Evolutionary conservation across 2,113 vertebrate genomes (phyloP).

Genomic region (Rhinopithecus roxellana): DNA sequence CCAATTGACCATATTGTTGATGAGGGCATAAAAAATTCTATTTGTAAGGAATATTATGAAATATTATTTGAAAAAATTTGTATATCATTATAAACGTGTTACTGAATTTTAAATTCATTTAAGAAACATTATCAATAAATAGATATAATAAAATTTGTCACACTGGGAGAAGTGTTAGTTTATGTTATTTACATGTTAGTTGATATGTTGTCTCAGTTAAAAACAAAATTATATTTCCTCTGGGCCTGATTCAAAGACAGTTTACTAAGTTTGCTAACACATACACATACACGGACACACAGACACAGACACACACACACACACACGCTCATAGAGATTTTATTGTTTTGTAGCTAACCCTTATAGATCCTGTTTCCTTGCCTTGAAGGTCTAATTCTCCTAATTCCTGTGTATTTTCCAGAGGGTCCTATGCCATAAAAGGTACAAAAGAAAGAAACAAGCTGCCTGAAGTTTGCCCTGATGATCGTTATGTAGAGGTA

Average conservation of each 20-base stretch:
- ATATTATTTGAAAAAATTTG: background rate
- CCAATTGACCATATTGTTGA: background rate
- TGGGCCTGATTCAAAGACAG: background rate
- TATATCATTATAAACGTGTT: background rate
- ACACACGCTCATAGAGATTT: accelerated
- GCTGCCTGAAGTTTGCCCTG: background rate
- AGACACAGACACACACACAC: background rate
- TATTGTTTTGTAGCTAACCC: background rate
- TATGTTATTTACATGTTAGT: background rate
- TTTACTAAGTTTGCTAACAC: background rate
- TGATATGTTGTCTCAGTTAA: background rate
- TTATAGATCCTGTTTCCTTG: background rate
- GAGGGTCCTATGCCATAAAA: background rate
- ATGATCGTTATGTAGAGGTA: background rate
- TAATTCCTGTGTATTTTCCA: background rate
- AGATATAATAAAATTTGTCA: background rate
- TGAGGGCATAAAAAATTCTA: background rate
- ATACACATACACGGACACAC: background rate
- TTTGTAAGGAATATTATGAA: background rate
- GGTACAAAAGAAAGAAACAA: background rate
- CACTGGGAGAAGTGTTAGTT: background rate
- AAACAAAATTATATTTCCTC: background rate
- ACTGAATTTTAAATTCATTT: background rate
- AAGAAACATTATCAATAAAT: background rate
- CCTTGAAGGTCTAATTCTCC: background rate